phyloP scores from a whole-genome alignment of 1,140 invertebrate species.

The Papilio dardanus region DNA sequence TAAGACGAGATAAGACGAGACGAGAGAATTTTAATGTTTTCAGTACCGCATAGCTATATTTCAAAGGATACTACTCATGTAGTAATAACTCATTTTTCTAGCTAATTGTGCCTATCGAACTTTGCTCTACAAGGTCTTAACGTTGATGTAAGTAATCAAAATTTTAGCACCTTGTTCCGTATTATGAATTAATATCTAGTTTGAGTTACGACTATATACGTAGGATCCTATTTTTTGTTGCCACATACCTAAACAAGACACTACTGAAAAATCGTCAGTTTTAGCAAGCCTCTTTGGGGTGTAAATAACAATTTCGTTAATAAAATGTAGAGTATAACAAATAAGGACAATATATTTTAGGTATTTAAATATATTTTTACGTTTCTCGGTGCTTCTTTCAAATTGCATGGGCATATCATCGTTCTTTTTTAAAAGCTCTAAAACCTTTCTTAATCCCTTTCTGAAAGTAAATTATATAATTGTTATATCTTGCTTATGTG shows the following conservation, averaged over 20 bases:
- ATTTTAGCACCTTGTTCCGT: too few relatives aligned
- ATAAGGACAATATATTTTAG: constrained; percentile 40
- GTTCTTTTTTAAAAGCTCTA: constrained; percentile 34
- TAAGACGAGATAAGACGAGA: background rate
- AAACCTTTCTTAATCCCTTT: constrained; percentile 1
- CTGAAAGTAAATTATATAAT: too few relatives aligned
- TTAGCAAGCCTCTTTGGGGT: constrained; percentile 40
- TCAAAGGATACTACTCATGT: background rate
- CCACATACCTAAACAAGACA: constrained; percentile 42
- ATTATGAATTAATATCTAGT: too few relatives aligned
- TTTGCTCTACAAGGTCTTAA: too few relatives aligned
- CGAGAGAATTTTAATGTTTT: too few relatives aligned
- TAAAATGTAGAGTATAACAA: constrained; percentile 46
- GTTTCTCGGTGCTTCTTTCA: constrained; percentile 15
- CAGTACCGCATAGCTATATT: background rate
- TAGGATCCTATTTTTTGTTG: too few relatives aligned
- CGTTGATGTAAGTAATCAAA: too few relatives aligned
- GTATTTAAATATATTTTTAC: constrained; percentile 29
- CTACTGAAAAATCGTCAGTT: constrained; percentile 28
- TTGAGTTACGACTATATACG: too few relatives aligned
- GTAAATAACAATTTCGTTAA: constrained; percentile 45
- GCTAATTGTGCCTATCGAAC: too few relatives aligned
- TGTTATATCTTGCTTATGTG: too few relatives aligned
- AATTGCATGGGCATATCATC: constrained; percentile 38
- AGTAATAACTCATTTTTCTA: too few relatives aligned